Evolutionary conservation across 2,113 vertebrate genomes (phyloP), one percentile per base, ranked within the genome.

Genomic region (Oryzias melastigma): DNA sequence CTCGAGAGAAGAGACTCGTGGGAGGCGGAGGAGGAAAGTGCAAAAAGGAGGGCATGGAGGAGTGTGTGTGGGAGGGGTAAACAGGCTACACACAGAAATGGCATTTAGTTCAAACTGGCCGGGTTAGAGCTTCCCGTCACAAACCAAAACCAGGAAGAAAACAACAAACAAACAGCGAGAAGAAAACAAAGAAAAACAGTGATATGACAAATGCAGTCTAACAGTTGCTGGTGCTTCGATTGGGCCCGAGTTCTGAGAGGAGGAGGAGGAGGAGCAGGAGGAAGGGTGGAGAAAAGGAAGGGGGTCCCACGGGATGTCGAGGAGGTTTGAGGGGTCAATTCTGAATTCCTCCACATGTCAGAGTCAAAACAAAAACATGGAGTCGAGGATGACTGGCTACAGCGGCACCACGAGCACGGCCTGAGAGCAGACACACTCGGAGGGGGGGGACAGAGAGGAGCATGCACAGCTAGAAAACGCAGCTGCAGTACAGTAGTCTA

Each of bases 11-110:
- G 90, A 88, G 86, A 87, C 76, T 86, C 65, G 65, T 77, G 85
- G 87, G 83, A 75, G 83, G 77, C 45, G 74, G 80, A 75, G 49
- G 49, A 57, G 80, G 83, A 84, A 88, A 85, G 89, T 84, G 87
- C 84, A 89, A 83, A 68, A 75, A 84, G 78, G 72, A 87, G 81
- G 78, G 66, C 76, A 75, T 83, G 89, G 78, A 86, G 66, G 51
- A 59, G 67, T 48, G 74, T 64, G 65, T 67, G 51, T 55, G 22
- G 46, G 25, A 63, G 66, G 45, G 75, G 91, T 92, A 92, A 92
- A 92, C 91, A 91, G 85, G 90, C 84, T 91, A 92, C 90, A 91
- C 89, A 91, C 88, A 91, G 85, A 91, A 92, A 92, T 93, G 91
- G 88, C 88, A 90, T 90, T 88, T 91, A 82, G 90, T 92, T 91